Conservation (phyloP, 2,888 invertebrate species). For the Hydriomena furcata region DNA sequence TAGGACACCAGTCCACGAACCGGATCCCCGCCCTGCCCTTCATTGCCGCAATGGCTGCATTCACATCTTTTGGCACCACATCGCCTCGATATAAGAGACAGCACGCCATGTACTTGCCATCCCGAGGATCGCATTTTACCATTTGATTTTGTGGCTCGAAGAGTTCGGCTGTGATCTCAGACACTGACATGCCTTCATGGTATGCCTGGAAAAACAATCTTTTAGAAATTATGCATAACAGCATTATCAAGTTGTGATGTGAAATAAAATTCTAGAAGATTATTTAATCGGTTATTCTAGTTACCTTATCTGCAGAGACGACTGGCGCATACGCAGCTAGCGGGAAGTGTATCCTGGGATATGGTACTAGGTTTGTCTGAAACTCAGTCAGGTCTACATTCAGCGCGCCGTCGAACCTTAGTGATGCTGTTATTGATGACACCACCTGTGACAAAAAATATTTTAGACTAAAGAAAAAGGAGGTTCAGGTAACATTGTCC, state of each 20-base stretch:
- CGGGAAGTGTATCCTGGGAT: conserved; percentile 96
- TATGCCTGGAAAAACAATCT: conserved; percentile 65
- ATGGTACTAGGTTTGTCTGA: conserved; percentile 96
- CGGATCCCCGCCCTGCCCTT: conserved; percentile 90
- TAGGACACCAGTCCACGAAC: conserved; percentile 98
- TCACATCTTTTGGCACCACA: conserved; percentile 95
- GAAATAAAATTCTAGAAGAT: too few species aligned
- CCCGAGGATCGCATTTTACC: conserved; percentile 94
- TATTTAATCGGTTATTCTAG: too few species aligned
- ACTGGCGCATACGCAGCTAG: conserved; percentile 89
- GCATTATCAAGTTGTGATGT: too few species aligned
- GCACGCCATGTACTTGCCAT: conserved; percentile 95
- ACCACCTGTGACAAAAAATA: conserved; percentile 81
- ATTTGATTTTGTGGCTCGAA: conserved; percentile 96
- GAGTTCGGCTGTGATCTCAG: conserved; percentile 93
- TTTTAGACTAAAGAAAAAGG: too few species aligned
- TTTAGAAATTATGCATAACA: too few species aligned
- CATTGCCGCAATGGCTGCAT: conserved; percentile 91
- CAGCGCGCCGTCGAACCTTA: conserved; percentile 94
- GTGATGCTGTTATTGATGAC: conserved; percentile 93
- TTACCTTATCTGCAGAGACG: conserved; percentile 87
- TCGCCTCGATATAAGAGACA: conserved; percentile 94
- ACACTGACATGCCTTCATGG: conserved; percentile 90
- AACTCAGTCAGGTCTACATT: conserved; percentile 96
- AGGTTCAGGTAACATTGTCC: too few species aligned